A percentile compares a stretch with the other conserved stretches of the same genome.
These are phyloP conservation scores for Drosophila sordidula DNA, from an alignment of 2,888 invertebrate genomes.

Conservation along the genomic window DNA sequence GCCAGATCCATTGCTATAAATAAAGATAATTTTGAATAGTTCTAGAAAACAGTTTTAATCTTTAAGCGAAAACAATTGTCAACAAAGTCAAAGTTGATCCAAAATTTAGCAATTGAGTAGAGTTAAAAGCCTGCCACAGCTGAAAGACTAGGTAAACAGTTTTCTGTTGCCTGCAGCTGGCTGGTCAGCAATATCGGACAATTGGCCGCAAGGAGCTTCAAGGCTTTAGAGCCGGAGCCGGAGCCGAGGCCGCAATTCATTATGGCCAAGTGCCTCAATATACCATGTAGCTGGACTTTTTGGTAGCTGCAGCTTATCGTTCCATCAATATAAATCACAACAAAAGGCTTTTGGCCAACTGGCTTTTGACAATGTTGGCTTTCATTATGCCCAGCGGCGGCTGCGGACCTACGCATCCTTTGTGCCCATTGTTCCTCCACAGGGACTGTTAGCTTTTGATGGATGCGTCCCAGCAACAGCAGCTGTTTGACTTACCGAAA, in stretches of 20 bases:
- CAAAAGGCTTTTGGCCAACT: slow-evolving; percentile 64
- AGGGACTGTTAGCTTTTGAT: slow-evolving; percentile 60
- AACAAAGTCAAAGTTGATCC: too few relatives aligned
- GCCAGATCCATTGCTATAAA: too few relatives aligned
- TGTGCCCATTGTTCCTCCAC: slow-evolving; percentile 57
- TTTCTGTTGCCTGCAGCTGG: background rate
- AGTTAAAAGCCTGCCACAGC: too few relatives aligned
- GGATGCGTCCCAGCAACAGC: slow-evolving; percentile 54
- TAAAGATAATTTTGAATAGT: too few relatives aligned
- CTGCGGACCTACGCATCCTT: slow-evolving; percentile 47
- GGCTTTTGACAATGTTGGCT: slow-evolving; percentile 65
- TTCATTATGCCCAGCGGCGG: slow-evolving; percentile 32
- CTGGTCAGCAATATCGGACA: background rate
- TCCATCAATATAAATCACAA: slow-evolving; percentile 78
- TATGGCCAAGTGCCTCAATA: slow-evolving; percentile 63
- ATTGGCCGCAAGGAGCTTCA: background rate
- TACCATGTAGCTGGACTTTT: slow-evolving; percentile 29
- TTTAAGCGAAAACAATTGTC: too few relatives aligned
- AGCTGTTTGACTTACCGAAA: slow-evolving; percentile 44
- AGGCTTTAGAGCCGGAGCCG: background rate
- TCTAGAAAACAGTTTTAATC: too few relatives aligned
- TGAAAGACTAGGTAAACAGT: background rate
- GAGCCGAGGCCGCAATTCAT: slow-evolving; percentile 43
- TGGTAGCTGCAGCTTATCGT: slow-evolving; percentile 41
- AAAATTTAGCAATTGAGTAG: background rate